Evolutionary conservation across 1,140 invertebrate species (phyloP).

Genomic region (Atopsyche davidsoni): DNA sequence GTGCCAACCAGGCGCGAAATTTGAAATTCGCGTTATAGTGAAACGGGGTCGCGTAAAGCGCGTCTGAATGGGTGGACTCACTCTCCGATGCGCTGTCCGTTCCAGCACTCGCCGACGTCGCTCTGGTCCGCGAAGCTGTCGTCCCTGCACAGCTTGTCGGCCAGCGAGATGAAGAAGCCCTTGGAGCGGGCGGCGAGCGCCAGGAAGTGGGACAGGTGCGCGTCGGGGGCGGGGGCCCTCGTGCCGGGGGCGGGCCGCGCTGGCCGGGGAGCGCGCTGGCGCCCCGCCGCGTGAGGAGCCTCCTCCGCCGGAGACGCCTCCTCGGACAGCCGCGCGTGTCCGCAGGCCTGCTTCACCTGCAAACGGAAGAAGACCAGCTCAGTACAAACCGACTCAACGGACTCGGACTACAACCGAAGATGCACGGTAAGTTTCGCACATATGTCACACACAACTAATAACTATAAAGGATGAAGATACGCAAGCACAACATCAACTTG

Average conservation of each 20-base stretch:
- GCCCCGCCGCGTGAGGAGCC: conserved; percentile 25
- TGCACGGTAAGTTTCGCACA: too few species aligned
- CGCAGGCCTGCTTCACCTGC: conserved; percentile 52
- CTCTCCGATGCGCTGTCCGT: conserved; percentile 68
- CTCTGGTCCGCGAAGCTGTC: conserved; percentile 53
- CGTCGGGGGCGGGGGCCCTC: conserved; percentile 43
- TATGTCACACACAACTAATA: too few species aligned
- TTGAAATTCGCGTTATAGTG: too few species aligned
- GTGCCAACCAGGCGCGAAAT: too few species aligned
- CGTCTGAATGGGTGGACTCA: too few species aligned
- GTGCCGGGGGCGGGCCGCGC: conserved; percentile 31
- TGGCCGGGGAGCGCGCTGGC: conserved; percentile 34
- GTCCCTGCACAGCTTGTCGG: conserved; percentile 61
- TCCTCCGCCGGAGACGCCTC: conserved; percentile 25
- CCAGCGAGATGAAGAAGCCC: conserved; percentile 62
- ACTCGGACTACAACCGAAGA: too few species aligned
- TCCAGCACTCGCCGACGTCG: conserved; percentile 64
- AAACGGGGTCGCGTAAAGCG: too few species aligned
- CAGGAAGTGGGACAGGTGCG: conserved; percentile 58
- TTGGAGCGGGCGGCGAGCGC: conserved; percentile 59
- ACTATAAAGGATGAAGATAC: too few species aligned
- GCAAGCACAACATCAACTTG: too few species aligned
- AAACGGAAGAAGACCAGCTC: conserved; percentile 20
- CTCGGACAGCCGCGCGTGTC: conserved; percentile 38
- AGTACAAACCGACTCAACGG: not conserved